A percentile compares a stretch with the other conserved stretches of the same genome.
Evolutionary conservation across 2,113 vertebrate species (phyloP).

Genomic region (Acinonyx jubatus): DNA sequence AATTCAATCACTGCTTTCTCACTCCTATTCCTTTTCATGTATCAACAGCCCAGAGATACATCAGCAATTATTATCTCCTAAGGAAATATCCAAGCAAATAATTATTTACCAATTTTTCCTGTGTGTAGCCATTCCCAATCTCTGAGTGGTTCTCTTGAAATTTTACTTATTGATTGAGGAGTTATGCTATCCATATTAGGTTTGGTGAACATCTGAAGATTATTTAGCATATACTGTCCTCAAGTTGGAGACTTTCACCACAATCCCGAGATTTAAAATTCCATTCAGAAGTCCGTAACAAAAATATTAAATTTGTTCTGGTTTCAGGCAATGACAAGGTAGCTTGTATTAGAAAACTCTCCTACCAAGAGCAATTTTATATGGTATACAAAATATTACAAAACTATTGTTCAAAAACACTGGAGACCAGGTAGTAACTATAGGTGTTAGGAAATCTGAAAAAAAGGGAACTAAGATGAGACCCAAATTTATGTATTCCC

Average conservation of each 20-base stretch:
- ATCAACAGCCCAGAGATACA: background rate
- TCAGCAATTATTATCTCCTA: background rate
- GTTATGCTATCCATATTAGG: background rate
- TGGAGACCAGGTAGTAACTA: background rate
- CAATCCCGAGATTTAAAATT: background rate
- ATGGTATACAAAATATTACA: background rate
- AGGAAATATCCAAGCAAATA: background rate
- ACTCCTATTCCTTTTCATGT: background rate
- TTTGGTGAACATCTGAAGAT: background rate
- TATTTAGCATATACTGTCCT: background rate
- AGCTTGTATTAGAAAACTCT: background rate
- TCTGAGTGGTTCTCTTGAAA: background rate
- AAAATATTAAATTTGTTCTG: background rate
- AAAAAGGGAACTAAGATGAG: background rate
- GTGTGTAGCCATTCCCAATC: background rate
- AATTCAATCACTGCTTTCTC: background rate
- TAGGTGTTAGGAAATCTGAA: background rate
- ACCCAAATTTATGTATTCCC: background rate
- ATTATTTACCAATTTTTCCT: slow-evolving; percentile 8
- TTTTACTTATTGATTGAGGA: slow-evolving; percentile 2
- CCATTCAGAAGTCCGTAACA: background rate
- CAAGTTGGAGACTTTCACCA: background rate
- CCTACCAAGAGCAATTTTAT: background rate
- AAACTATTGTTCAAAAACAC: background rate
- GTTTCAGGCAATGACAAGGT: background rate